These are phyloP conservation scores for Atethmia centrago DNA, from an alignment of 2,888 invertebrate species.

Conservation along the genomic window DNA sequence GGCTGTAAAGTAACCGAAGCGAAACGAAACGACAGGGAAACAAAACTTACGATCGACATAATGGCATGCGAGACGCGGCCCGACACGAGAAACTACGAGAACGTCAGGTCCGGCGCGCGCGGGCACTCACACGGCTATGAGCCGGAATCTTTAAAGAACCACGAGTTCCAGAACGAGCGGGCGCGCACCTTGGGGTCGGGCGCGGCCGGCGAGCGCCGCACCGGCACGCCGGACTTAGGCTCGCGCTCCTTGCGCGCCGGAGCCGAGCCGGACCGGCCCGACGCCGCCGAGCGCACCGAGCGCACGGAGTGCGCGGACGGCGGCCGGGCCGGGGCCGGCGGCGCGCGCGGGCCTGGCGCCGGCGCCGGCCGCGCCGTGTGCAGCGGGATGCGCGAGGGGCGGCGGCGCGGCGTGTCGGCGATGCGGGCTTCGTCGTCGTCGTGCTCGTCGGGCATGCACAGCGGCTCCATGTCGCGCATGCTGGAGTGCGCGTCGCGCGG, in stretches of 20 bases:
- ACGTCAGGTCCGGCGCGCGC: slow-evolving; percentile 63
- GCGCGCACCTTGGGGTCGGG: slow-evolving; percentile 93
- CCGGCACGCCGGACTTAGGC: slow-evolving; percentile 73
- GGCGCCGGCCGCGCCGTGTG: slow-evolving; percentile 67
- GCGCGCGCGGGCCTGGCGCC: slow-evolving; percentile 72
- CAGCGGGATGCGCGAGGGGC: slow-evolving; percentile 86
- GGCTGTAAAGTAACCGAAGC: slow-evolving; percentile 65
- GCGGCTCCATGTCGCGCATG: slow-evolving; percentile 88
- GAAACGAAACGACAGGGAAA: slow-evolving; percentile 68
- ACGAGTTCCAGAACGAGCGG: slow-evolving; percentile 92
- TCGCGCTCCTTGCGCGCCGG: slow-evolving; percentile 74
- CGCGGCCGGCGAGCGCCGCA: slow-evolving; percentile 79
- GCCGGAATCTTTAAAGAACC: slow-evolving; percentile 89
- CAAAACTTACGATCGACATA: slow-evolving; percentile 90
- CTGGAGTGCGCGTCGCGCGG: slow-evolving; percentile 72
- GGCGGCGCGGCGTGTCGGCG: slow-evolving; percentile 91
- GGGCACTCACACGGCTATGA: slow-evolving; percentile 65
- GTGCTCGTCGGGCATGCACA: slow-evolving; percentile 85
- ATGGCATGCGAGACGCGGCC: slow-evolving; percentile 82
- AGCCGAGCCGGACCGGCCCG: slow-evolving; percentile 69
- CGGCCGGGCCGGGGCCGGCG: slow-evolving; percentile 75
- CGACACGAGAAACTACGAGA: slow-evolving; percentile 65
- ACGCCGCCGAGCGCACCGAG: slow-evolving; percentile 69
- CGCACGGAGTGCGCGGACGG: slow-evolving; percentile 77
- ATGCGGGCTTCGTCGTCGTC: slow-evolving; percentile 93